Percentiles rank a stretch among this genome's conserved stretches.
phyloP scores from a whole-genome alignment of 2,797 vertebrate species.

The Emys orbicularis region DNA sequence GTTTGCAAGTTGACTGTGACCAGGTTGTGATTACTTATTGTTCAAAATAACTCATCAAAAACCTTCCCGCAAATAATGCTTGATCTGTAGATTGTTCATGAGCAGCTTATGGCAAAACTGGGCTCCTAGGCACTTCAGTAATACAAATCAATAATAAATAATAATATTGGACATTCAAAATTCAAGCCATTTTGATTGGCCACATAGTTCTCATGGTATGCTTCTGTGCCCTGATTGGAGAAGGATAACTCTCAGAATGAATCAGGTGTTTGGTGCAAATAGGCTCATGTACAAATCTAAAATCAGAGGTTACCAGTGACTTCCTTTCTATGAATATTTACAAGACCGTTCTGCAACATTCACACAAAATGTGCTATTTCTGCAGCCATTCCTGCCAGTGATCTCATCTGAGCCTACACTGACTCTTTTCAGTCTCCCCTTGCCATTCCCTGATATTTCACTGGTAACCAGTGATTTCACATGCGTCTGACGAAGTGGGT shows the following conservation, averaged over 20 bases:
- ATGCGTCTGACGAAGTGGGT: no score
- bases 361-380: conserved; percentile 17
- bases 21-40: not conserved
- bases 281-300: not conserved
- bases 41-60: not conserved
- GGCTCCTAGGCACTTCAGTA: not conserved
- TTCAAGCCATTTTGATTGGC: not conserved
- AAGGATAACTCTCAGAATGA: not conserved
- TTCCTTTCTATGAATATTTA: not conserved
- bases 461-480: not conserved
- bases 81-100: not conserved
- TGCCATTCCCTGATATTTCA: not conserved
- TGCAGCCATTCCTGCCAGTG: not conserved
- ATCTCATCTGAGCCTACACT: not conserved
- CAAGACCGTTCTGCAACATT: not conserved
- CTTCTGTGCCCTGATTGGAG: not conserved
- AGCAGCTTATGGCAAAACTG: not conserved
- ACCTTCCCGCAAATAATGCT: rapidly evolving
- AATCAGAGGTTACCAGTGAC: conserved; percentile 36
- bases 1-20: not conserved
- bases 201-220: not conserved
- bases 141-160: not conserved
- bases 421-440: not conserved
- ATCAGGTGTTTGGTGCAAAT: not conserved
- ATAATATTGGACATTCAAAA: rapidly evolving